A percentile compares a stretch with the other conserved stretches of the same genome.
These are phyloP conservation scores for Jacana jacana DNA, from an alignment of 2,113 vertebrate genomes.

Conservation along the genomic window DNA sequence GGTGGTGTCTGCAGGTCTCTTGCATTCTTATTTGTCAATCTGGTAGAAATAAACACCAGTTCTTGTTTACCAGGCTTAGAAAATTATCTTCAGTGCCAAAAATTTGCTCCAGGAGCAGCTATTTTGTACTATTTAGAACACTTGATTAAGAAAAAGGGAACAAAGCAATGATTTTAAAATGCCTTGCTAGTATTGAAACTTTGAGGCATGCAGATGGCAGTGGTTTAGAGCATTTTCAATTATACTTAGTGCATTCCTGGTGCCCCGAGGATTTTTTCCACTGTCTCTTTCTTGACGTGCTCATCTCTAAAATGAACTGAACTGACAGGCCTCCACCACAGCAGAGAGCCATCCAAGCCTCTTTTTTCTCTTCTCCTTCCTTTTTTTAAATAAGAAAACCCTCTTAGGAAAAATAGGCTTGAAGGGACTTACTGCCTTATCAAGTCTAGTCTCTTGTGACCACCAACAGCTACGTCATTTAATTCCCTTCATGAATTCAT, in stretches of 20 bases:
- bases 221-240: constrained; percentile 35
- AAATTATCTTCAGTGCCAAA: not conserved
- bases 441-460: not conserved
- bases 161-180: not conserved
- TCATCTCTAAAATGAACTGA: constrained; percentile 44
- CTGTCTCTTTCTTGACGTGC: constrained; percentile 26
- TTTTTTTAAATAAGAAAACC: not conserved
- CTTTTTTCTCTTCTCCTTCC: not conserved
- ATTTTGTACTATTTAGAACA: not conserved
- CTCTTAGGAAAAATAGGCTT: not conserved
- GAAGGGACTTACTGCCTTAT: not conserved
- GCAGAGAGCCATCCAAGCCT: not conserved
- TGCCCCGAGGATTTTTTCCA: constrained; percentile 61
- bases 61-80: not conserved
- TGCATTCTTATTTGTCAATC: not conserved
- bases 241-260: constrained; percentile 23
- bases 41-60: not conserved
- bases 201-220: constrained; percentile 1
- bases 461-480: not conserved
- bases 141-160: not conserved
- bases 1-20: not conserved
- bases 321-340: not conserved
- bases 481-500: not conserved
- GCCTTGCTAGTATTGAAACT: not conserved
- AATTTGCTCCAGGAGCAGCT: not conserved